Base-by-base conservation (phyloP, 2,797 vertebrate species). In the Buphagus erythrorhynchus region DNA sequence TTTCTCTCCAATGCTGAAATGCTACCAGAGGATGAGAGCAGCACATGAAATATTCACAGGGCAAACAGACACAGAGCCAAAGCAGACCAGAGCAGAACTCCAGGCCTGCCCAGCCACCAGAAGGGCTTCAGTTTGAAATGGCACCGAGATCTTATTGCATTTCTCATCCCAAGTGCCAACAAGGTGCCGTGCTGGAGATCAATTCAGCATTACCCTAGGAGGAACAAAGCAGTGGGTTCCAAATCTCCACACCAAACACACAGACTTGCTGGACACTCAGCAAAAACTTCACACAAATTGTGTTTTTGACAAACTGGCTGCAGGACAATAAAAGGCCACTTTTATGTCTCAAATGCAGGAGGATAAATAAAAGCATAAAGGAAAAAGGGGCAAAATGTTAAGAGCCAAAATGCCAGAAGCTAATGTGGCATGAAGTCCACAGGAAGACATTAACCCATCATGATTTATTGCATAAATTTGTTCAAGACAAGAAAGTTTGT, bases 1-100 rank as follows among this genome's bases (percentile, higher is more conserved):
- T n/a, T 83, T 65, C 51, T 26, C 35, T 78, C 63, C 31, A 31
- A 26, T 43, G 55, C 49, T 67, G 84, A 48, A 89, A 91, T 35
- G 26, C 29, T 48, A 91, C 78, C 86, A 69, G 77, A 65, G 7
- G 49, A 59, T 7, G 21, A 68, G 40, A 93, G 68, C 72, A 72
- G 65, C 49, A 57, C 72, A 90, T 75, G 42, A 94, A 95, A 92
- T 77, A 95, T 77, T 91, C 79, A 93, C 22, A 75, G 54, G 54
- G 33, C 67, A 77, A 79, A 84, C n/a, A 68, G 57, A 95, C 77
- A 78, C 10, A 79, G 73, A 79, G 66, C 65, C 69, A 84, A 81
- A 83, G 51, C 3, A 93, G 71, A 86, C 8, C 46, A 74, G 31
- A 93, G 55, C 54, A 91, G 59, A 95, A 65, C 38, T 62, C 57